A percentile compares a stretch with the other conserved stretches of the same genome.
Evolutionary conservation across 1,140 invertebrate genomes (phyloP).

Genomic region (Drosophila tsacasi): DNA sequence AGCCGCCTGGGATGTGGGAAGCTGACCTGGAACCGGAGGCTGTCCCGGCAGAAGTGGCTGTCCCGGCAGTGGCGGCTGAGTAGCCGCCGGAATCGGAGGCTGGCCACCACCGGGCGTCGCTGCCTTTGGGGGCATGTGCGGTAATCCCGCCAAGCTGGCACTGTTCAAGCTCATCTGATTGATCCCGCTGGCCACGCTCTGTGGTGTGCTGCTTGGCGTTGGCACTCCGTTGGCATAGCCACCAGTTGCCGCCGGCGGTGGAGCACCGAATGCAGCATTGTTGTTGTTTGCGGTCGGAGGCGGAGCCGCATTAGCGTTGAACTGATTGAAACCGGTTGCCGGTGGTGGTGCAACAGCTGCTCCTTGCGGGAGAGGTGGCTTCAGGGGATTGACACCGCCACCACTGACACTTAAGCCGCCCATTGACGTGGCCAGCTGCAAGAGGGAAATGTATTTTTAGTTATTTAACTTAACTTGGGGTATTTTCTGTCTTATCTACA

Average conservation of each 20-base stretch:
- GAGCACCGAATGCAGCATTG: constrained; percentile 61
- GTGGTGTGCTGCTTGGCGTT: constrained; percentile 46
- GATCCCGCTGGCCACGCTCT: constrained; percentile 63
- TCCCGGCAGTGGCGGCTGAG: constrained; percentile 15
- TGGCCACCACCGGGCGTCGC: constrained; percentile 22
- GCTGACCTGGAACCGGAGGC: constrained; percentile 17
- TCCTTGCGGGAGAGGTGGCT: constrained; percentile 54
- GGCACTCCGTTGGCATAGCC: constrained; percentile 67
- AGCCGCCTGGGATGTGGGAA: constrained; percentile 35
- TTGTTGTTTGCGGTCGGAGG: constrained; percentile 59
- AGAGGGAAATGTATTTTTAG: constrained; percentile 2
- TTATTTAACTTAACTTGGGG: constrained; percentile 35
- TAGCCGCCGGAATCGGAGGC: constrained; percentile 24
- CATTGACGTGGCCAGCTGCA: constrained; percentile 78
- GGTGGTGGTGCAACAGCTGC: constrained; percentile 15
- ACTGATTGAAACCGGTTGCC: constrained; percentile 56
- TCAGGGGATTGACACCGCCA: constrained; percentile 60
- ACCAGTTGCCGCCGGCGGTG: constrained; percentile 18
- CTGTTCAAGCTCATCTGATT: constrained; percentile 83
- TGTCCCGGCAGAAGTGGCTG: constrained; percentile 26
- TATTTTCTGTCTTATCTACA: constrained; percentile 31
- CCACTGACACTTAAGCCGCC: constrained; percentile 65
- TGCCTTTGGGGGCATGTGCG: constrained; percentile 77
- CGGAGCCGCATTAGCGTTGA: constrained; percentile 57
- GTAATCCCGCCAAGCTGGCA: constrained; percentile 70